Conservation (phyloP, 2,888 invertebrate genomes). For the Melolontha melolontha region DNA sequence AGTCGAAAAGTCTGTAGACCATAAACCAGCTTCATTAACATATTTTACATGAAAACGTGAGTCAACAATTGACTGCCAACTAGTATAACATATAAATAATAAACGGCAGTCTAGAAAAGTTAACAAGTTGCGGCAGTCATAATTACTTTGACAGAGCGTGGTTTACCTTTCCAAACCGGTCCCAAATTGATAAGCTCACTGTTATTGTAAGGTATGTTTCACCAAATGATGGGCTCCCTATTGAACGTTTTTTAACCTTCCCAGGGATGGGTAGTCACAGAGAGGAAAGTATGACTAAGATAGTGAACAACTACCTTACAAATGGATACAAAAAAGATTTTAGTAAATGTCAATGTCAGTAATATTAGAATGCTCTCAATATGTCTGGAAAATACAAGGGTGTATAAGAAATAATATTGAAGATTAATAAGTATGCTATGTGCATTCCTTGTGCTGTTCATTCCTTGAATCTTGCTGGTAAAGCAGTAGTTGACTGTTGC, state of each 20-base stretch:
- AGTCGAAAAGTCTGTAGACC: constrained; percentile 34
- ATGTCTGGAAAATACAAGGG: constrained; percentile 28
- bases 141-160: constrained; percentile 39
- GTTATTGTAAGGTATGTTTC: constrained; percentile 40
- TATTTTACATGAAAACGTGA: constrained; percentile 39
- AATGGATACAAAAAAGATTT: constrained; percentile 16
- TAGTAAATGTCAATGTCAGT: constrained; percentile 18
- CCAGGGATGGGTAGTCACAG: constrained; percentile 37
- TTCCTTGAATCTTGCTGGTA: too few species aligned
- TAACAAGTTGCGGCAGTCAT: constrained; percentile 35
- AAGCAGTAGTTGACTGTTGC: too few species aligned
- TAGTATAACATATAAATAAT: constrained; percentile 35
- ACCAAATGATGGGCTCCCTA: constrained; percentile 35
- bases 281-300: constrained; percentile 41
- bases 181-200: constrained; percentile 39
- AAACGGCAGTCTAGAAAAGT: constrained; percentile 31
- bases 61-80: constrained; percentile 9
- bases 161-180: constrained; percentile 36
- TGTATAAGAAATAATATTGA: constrained; percentile 34
- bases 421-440: constrained; percentile 40
- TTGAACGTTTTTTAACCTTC: constrained; percentile 37
- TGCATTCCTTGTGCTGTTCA: too few species aligned
- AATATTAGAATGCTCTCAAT: constrained; percentile 16
- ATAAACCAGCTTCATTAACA: constrained; percentile 36
- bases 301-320: constrained; percentile 36